phyloP scores from a whole-genome alignment of 2,113 vertebrate genomes.

The Hydropotes inermis region DNA sequence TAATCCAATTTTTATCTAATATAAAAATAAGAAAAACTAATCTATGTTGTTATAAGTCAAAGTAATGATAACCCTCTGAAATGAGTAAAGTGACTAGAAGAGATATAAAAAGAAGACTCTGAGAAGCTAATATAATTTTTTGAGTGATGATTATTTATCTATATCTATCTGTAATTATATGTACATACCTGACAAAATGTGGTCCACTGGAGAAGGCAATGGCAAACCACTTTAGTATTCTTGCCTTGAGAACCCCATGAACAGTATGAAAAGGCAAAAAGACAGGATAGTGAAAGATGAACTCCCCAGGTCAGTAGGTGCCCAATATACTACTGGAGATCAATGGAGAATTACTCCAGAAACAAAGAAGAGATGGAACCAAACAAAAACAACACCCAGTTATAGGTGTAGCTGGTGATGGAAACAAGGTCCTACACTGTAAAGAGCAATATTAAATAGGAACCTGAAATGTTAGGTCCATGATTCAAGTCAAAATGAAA shows the following conservation, averaged over 20 bases:
- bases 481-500: background rate
- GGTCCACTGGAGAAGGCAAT: background rate
- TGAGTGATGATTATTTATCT: background rate
- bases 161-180: background rate
- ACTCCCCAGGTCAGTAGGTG: background rate
- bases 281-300: background rate
- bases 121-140: background rate
- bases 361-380: background rate
- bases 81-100: background rate
- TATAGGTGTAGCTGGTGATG: background rate
- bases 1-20: background rate
- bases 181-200: background rate
- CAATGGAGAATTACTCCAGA: background rate
- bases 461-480: background rate
- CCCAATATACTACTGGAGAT: background rate
- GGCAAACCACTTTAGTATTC: background rate
- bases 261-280: background rate
- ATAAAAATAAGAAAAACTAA: background rate
- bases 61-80: background rate
- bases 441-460: background rate
- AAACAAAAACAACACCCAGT: background rate
- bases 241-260: background rate
- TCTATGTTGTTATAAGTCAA: background rate
- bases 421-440: background rate
- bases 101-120: background rate